Evolutionary conservation across 1,140 invertebrate genomes (phyloP), one percentile per base, ranked within the genome.

Genomic region (Aphis gossypii): DNA sequence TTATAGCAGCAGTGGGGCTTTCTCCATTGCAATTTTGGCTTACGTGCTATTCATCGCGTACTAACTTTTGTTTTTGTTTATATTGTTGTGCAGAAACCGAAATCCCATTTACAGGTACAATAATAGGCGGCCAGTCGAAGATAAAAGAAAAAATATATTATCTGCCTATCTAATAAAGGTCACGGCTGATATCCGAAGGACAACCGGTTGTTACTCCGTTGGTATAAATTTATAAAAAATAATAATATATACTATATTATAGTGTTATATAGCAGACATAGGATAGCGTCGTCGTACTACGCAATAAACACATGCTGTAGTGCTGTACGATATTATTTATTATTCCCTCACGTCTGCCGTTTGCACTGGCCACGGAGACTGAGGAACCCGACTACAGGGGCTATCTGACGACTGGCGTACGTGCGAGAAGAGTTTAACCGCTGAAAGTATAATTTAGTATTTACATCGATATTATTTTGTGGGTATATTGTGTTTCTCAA

Each of bases 181-280:
- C 88, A 89, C 23, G 88, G 23, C 23, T 41, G 51, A 56, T 56
- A 35, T 35, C 5, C 88, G 88, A 89, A 89, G 88, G 88, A 89
- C 88, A 89, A 89, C 88, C 35, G 51, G 88, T 89, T 89, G 51
- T 56, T 41, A 86, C 11, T n/a, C 35, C 38, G 83, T 84, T 41
- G 38, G 23, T 41, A 84, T 84, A 84, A 38, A 41, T 84, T 8
- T 84, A 44, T 41, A 44, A 51, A 51, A 51, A 51, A 51, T 51
- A 51, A 51, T 51, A 51, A 51, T 51, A 18, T 51, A 51, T 14
- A 51, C 48, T 51, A 51, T 46, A 46, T 11, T 46, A n/a, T 68
- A 60, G 38, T 41, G 38, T 41, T 41, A 30, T 68, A n/a, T 76
- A 76, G 41, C 3, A 48, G 7, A 86, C 44, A n/a, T 44, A n/a